Conservation (phyloP, 1,140 invertebrate genomes). For the Aphelinus atriplicis region DNA sequence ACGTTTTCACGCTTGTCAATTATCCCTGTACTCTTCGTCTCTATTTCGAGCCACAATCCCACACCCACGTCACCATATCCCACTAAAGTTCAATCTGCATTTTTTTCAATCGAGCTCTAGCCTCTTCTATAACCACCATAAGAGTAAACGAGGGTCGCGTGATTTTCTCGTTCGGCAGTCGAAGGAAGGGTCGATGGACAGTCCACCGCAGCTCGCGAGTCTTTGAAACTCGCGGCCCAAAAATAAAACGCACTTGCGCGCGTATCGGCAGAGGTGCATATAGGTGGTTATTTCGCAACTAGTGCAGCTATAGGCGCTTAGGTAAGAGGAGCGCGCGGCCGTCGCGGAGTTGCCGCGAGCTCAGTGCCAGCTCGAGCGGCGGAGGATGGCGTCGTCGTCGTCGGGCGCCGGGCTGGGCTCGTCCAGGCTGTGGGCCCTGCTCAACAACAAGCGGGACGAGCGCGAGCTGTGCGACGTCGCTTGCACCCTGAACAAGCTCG, state of each 20-base stretch:
- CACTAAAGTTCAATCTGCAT: too few relatives aligned
- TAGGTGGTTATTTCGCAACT: slow-evolving; percentile 1
- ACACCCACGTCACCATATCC: too few relatives aligned
- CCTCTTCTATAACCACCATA: too few relatives aligned
- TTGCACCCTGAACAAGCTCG: slow-evolving; percentile 48
- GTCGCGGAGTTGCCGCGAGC: not conserved
- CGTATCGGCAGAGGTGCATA: not conserved
- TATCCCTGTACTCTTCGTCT: too few relatives aligned
- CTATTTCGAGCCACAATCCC: too few relatives aligned
- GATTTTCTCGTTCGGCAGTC: too few relatives aligned
- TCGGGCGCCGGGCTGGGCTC: slow-evolving; percentile 5
- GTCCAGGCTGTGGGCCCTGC: slow-evolving; percentile 42
- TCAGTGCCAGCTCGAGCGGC: not conserved
- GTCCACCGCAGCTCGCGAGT: too few relatives aligned
- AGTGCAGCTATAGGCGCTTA: not conserved
- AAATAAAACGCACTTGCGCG: not conserved
- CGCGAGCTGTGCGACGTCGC: slow-evolving; percentile 39
- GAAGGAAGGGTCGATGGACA: too few relatives aligned
- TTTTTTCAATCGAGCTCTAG: too few relatives aligned
- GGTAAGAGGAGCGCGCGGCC: not conserved
- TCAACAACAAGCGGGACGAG: slow-evolving; percentile 41
- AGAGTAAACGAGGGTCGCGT: too few relatives aligned
- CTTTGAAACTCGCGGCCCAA: not conserved
- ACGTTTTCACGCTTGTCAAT: too few relatives aligned
- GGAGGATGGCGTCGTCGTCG: not conserved